A percentile compares a stretch with the other conserved stretches of the same genome.
These are phyloP conservation scores for Phallusia fumigata DNA, from an alignment of 23 tunicate species.

Conservation along the genomic window DNA sequence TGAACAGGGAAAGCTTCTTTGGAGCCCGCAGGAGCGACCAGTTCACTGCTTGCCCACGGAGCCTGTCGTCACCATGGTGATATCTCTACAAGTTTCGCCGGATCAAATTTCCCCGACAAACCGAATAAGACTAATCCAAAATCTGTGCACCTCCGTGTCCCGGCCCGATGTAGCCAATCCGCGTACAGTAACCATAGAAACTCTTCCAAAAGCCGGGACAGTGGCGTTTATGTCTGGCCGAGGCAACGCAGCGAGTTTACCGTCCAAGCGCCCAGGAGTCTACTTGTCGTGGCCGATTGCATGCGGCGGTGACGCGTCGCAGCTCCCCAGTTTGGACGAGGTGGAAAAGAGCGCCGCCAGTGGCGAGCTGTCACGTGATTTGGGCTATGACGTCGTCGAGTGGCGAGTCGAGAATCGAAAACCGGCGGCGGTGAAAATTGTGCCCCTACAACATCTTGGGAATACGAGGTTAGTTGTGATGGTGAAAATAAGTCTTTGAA, in stretches of 20 bases:
- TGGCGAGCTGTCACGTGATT: slow-evolving; percentile 47
- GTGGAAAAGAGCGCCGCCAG: slow-evolving; percentile 48
- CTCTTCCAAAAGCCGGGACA: not conserved
- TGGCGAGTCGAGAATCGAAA: slow-evolving; percentile 77
- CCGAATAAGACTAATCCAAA: slow-evolving; percentile 23
- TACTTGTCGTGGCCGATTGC: slow-evolving; percentile 71
- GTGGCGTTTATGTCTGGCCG: slow-evolving; percentile 55
- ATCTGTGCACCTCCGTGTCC: not conserved
- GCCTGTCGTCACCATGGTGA: slow-evolving; percentile 24
- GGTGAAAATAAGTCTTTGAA: no score
- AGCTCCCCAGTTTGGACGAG: slow-evolving; percentile 29
- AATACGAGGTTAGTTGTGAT: not conserved
- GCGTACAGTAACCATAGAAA: slow-evolving; percentile 19
- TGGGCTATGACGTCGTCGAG: slow-evolving; percentile 61
- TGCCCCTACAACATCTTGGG: not conserved
- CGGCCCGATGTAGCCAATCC: slow-evolving; percentile 10
- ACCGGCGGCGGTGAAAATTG: slow-evolving; percentile 6
- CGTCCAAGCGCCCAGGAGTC: slow-evolving; percentile 10
- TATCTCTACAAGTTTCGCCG: slow-evolving; percentile 15
- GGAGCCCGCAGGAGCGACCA: not conserved
- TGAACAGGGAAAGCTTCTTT: not conserved
- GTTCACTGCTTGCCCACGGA: slow-evolving; percentile 29
- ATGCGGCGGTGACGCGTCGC: slow-evolving; percentile 55
- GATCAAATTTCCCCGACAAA: slow-evolving; percentile 8
- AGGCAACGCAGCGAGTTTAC: slow-evolving; percentile 29